Conservation (phyloP, 2,113 vertebrate species). For the Sebastes fasciatus region DNA sequence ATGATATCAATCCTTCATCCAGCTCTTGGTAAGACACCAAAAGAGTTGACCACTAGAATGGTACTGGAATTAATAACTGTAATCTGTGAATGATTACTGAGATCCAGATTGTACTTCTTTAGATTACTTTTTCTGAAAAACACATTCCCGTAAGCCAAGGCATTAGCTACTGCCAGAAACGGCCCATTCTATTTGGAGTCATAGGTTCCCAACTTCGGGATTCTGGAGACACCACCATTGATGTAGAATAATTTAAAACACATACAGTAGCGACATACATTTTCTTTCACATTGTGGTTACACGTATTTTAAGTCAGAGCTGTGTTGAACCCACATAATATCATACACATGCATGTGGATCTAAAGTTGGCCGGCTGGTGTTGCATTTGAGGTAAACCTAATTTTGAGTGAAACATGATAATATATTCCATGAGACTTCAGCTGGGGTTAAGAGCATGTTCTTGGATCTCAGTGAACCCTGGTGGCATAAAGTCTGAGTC, state of each 20-base stretch:
- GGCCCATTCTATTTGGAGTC: not conserved
- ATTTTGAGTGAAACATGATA: slow-evolving; percentile 74
- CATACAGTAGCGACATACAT: slow-evolving; percentile 60
- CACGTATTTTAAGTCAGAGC: slow-evolving; percentile 64
- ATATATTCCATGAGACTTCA: slow-evolving; percentile 66
- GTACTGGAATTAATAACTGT: too few species aligned
- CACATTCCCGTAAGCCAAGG: too few species aligned
- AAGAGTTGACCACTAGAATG: too few species aligned
- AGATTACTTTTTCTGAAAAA: too few species aligned
- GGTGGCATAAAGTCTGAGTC: slow-evolving; percentile 48
- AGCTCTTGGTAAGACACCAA: too few species aligned
- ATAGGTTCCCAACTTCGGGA: not conserved
- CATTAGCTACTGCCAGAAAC: too few species aligned
- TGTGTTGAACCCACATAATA: slow-evolving; percentile 71
- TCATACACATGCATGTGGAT: slow-evolving; percentile 68
- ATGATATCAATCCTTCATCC: too few species aligned
- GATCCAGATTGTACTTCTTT: too few species aligned
- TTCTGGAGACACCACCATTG: slow-evolving; percentile 21
- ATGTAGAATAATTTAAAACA: slow-evolving; percentile 65
- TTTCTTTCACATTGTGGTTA: slow-evolving; percentile 51
- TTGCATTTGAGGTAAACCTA: slow-evolving; percentile 69
- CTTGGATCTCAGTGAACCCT: slow-evolving; percentile 53
- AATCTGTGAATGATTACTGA: too few species aligned
- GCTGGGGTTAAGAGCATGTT: slow-evolving; percentile 63
- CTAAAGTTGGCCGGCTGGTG: slow-evolving; percentile 61